Conservation (phyloP, 2,888 invertebrate genomes). For the Rhagonycha lutea region DNA sequence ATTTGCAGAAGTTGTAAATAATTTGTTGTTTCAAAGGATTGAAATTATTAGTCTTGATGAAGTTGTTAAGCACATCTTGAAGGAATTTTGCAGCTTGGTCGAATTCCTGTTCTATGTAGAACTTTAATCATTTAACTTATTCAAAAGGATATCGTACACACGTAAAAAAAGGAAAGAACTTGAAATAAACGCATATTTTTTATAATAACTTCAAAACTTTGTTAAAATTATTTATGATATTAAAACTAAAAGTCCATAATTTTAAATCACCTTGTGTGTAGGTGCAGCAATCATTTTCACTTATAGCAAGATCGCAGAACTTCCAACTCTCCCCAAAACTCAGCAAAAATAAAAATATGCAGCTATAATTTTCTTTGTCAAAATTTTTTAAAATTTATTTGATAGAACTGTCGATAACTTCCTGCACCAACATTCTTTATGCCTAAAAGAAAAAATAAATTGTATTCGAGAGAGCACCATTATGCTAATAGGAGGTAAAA, state of each 20-base stretch:
- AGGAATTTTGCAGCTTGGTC: background rate
- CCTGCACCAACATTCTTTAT: background rate
- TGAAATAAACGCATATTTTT: background rate
- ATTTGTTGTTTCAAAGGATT: background rate
- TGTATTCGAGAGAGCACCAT: background rate
- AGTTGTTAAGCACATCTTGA: background rate
- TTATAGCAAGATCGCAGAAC: background rate
- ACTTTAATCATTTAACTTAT: background rate
- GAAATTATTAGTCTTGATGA: background rate
- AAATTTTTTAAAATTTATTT: background rate
- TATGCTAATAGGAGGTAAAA: background rate
- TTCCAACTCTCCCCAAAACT: background rate
- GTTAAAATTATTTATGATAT: too few species aligned
- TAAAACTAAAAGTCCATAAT: too few species aligned
- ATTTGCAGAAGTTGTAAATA: background rate
- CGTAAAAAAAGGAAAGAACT: background rate
- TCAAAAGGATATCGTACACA: background rate
- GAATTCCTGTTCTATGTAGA: background rate
- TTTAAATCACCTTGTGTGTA: background rate
- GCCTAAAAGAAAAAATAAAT: background rate
- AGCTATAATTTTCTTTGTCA: background rate
- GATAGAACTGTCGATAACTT: background rate
- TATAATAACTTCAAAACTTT: too few species aligned
- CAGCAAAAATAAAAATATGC: background rate
- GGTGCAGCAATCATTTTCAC: background rate